phyloP scores from a whole-genome alignment of 2,888 invertebrate genomes.

The Ichneumoninae sp. region DNA sequence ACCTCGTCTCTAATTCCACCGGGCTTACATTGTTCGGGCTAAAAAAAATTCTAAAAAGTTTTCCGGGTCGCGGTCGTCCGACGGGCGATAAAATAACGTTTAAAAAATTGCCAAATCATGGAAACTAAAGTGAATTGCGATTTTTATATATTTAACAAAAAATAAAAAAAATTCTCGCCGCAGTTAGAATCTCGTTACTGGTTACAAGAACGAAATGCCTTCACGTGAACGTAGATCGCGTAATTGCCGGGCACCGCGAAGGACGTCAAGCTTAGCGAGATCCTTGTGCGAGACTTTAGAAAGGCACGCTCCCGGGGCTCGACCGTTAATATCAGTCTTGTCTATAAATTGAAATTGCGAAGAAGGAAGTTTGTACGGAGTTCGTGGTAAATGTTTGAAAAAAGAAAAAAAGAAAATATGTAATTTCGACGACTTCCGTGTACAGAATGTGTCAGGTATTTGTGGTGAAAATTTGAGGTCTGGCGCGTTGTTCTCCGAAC shows the following conservation, averaged over 20 bases:
- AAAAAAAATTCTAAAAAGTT: not conserved
- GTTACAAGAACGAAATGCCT: slow-evolving; percentile 21
- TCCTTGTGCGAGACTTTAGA: slow-evolving; percentile 64
- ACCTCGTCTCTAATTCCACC: slow-evolving; percentile 18
- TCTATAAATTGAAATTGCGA: slow-evolving; percentile 15
- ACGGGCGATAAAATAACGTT: slow-evolving; percentile 1
- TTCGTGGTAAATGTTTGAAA: not conserved
- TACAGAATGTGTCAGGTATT: not conserved
- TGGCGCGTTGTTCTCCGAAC: not conserved
- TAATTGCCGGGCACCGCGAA: slow-evolving; percentile 56
- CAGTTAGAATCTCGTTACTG: not conserved
- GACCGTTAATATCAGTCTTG: not conserved
- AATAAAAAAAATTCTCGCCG: not conserved
- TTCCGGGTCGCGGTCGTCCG: not conserved
- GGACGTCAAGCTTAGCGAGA: slow-evolving; percentile 59
- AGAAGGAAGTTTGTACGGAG: not conserved
- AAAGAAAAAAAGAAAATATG: not conserved
- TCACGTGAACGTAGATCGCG: slow-evolving; percentile 36
- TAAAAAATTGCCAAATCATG: not conserved
- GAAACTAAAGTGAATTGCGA: slow-evolving; percentile 13
- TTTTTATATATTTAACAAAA: not conserved
- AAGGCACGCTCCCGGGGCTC: slow-evolving; percentile 51
- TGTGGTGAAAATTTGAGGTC: slow-evolving; percentile 1
- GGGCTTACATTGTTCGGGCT: not conserved
- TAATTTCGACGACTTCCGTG: not conserved